Evolutionary conservation across 2,113 vertebrate genomes (phyloP), one percentile per base, ranked within the genome.

Genomic region (Chrysemys picta): DNA sequence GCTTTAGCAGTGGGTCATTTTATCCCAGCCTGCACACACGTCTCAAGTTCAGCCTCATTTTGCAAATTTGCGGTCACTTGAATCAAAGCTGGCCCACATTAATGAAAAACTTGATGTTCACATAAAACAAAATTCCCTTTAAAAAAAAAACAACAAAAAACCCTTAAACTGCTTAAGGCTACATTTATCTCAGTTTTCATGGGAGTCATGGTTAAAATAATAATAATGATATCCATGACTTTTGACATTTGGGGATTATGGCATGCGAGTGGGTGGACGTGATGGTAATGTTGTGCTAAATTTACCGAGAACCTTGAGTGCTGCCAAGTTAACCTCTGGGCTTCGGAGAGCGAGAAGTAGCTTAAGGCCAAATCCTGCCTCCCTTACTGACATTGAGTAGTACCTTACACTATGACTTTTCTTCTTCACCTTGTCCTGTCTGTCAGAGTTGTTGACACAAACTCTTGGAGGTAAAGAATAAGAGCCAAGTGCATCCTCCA

Each of bases 91-190:
- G 1, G 3, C 6, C 0, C 27, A 7, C 79, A 87, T 56, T 85
- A 25, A 5, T 14, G 47, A 29, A 75, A 45, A 56, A 2, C 6
- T 72, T 45, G 50, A 85, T 47, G 25, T 5, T 0, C 53, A 62
- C 0, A 0, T 35, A 11, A 52, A 4, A 0, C 52, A 2, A 86
- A 22, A 59, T 59, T 59, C 57, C 57, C 25, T 8, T 56, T 56
- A n/a, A 19, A 65, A 95, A 82, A 0, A 3, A 76, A 84, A 45
- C 5, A 45, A 45, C 5, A 45, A 45, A 81, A 42, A 14, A 8
- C 0, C 3, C 4, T 25, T 59, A 62, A 62, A 31, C 80, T 72
- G 9, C 0, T 22, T 16, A 88, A 89, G 80, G 81, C 27, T 7
- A 1, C 12, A 57, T 31, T 49, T 82, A 21, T 89, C 45, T 79